Evolutionary conservation across 2,888 invertebrate genomes (phyloP), one percentile per base, ranked within the genome.

Genomic region (Leptarthrus brevirostris): DNA sequence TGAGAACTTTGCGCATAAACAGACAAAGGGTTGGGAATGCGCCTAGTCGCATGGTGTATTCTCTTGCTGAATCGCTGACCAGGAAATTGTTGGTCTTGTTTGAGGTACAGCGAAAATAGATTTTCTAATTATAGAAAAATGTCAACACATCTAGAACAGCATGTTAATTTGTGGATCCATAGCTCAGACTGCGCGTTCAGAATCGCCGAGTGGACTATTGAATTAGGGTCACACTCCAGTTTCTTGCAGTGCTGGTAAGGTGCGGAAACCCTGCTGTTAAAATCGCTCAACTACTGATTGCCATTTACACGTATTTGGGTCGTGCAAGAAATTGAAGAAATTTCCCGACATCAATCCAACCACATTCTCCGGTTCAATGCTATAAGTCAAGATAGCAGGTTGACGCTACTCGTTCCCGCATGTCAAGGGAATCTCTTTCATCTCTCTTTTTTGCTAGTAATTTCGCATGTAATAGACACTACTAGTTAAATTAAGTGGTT

Each of bases 61-160:
- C 16, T 16, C 6, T 3, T 20, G 49, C 6, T 6, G 18, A 49
- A 49, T 6, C 18, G 24, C 14, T 64, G 64, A 64, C 36, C 64
- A 64, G 64, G 64, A 64, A 64, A 64, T 47, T 64, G 64, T 64
- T 44, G 14, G 24, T 44, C 64, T 22, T 64, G 64, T 64, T 54
- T 26, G 36, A 36, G 8, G 16, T 24, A 44, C 44, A 64, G 22
- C 44, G 64, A 64, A 64, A 64, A 44, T 64, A 47, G 64, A n/a
- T 64, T 64, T 64, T 64, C 64, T 64, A 64, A 64, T 64, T 64
- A 64, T 47, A 44, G 64, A 64, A 64, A 36, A 64, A 6, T 64
- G 64, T 64, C 64, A 64, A 44, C 64, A 64, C 36, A 24, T 14
- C n/a, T 24, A 40, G 44, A 64, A 64, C 64, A 64, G 12, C 47